Evolutionary conservation across 2,113 vertebrate genomes (phyloP), one percentile per base, ranked within the genome.

Genomic region (Malaclemys terrapin): DNA sequence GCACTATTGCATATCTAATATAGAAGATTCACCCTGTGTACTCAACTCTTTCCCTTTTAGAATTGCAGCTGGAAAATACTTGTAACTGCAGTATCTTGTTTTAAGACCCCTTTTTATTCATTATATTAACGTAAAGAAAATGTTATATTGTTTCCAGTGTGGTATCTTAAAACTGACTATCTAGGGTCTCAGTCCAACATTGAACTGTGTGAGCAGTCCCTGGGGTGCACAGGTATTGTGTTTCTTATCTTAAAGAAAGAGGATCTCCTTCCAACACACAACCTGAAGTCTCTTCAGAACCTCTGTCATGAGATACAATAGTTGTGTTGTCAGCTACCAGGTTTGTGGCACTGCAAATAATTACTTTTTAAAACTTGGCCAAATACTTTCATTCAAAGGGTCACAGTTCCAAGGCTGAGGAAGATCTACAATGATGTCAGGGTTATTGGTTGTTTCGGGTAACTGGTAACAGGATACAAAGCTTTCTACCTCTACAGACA

Each of bases 231-330:
- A 13, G 56, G 38, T 5, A 13, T 69, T 83, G 29, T 31, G 2
- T 17, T 62, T 31, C 10, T n/a, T n/a, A 49, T 72, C 31, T 85
- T 81, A 81, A 10, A 3, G 9, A 89, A 27, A 0, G 19, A 57
- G 31, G 8, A 47, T 24, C 69, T 38, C n/a, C 62, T 35, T 65
- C 35, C 69, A 72, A 38, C n/a, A 72, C 69, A 38, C n/a, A 38
- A 72, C 17, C 69, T 72, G n/a, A 72, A 10, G 12, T 47, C 47
- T 91, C 25, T 53, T 83, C 16, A 47, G 0, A 38, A 19, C 5
- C 0, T 7, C 0, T 0, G 31, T 4, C 5, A 84, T 10, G 83
- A 52, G 62, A 19, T 31, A 57, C 10, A n/a, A 17, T 35, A 69
- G 14, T 69, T 69, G 31, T 35, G 13, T 8, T 69, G 35, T 69